A percentile compares a stretch with the other conserved stretches of the same genome.
Conservation (phyloP, 2,797 vertebrate species). For the Pelobates cultripes region DNA sequence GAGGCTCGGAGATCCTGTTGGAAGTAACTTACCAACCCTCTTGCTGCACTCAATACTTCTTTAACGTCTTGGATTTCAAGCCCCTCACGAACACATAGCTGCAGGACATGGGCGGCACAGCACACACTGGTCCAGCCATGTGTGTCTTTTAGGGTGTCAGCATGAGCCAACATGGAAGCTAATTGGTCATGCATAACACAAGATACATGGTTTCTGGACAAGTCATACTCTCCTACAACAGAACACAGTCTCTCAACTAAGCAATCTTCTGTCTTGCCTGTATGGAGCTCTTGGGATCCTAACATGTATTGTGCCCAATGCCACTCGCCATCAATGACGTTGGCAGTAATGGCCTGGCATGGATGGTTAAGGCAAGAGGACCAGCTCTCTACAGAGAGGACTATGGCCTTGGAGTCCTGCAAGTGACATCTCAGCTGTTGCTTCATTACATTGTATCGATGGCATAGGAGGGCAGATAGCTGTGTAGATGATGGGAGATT, state of each 20-base stretch:
- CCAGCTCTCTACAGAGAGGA: constrained; percentile 68
- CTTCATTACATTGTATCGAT: constrained; percentile 63
- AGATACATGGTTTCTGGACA: constrained; percentile 61
- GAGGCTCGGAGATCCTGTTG: constrained; percentile 64
- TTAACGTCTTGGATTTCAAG: constrained; percentile 64
- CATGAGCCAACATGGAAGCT: neutral
- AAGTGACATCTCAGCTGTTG: constrained; percentile 66
- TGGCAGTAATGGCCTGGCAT: constrained; percentile 62
- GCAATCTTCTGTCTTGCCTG: constrained; percentile 27
- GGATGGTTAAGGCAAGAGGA: constrained; percentile 57
- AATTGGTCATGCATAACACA: constrained; percentile 65
- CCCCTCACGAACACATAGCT: constrained; percentile 65
- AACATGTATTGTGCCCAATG: constrained; percentile 63
- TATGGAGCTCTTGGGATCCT: constrained; percentile 59
- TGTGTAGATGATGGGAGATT: constrained; percentile 60
- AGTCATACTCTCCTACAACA: constrained; percentile 62
- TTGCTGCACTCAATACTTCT: constrained; percentile 62
- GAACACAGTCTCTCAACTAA: constrained; percentile 58
- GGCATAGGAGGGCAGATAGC: constrained; percentile 65
- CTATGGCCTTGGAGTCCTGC: constrained; percentile 58
- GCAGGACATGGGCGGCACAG: constrained; percentile 66
- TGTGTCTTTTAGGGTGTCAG: constrained; percentile 24
- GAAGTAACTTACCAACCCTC: constrained; percentile 65
- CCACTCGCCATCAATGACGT: constrained; percentile 70
- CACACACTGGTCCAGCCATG: constrained; percentile 62